Evolutionary conservation across 2,888 invertebrate genomes (phyloP).

Genomic region (Pachymerium ferrugineum): DNA sequence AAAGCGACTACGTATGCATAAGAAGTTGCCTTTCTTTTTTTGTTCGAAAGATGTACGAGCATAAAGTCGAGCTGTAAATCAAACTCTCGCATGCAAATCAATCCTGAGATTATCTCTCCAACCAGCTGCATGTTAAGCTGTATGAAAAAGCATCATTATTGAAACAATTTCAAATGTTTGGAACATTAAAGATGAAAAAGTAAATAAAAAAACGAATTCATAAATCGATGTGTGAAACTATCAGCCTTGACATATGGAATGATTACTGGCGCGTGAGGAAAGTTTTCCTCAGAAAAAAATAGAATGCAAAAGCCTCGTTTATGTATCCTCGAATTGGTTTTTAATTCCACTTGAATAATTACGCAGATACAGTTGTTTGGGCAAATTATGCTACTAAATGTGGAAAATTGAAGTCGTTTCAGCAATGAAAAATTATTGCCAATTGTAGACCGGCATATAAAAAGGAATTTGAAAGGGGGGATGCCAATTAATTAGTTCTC

Average conservation of each 20-base stretch:
- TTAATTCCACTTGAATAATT: too few species aligned
- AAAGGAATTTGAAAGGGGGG: not conserved
- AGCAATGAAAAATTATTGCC: slow-evolving; percentile 23
- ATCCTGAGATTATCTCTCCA: slow-evolving; percentile 8
- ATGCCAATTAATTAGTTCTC: slow-evolving; percentile 22
- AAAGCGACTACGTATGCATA: too few species aligned
- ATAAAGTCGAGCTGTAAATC: not conserved
- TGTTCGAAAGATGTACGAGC: not conserved
- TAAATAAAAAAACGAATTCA: not conserved
- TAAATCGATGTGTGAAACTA: not conserved
- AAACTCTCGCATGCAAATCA: not conserved
- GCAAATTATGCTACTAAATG: too few species aligned
- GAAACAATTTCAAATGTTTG: not conserved
- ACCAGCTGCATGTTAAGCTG: not conserved
- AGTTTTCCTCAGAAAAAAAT: too few species aligned
- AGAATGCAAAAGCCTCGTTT: too few species aligned
- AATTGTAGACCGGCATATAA: slow-evolving; percentile 12
- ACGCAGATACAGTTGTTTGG: too few species aligned
- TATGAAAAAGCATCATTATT: slow-evolving; percentile 3
- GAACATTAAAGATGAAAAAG: not conserved
- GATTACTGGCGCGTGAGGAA: too few species aligned
- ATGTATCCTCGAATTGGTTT: too few species aligned
- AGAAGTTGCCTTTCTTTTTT: too few species aligned
- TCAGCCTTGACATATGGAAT: too few species aligned
- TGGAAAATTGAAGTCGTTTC: not conserved